phyloP scores from a whole-genome alignment of 2,888 invertebrate species.

The Macrophya annulata region DNA sequence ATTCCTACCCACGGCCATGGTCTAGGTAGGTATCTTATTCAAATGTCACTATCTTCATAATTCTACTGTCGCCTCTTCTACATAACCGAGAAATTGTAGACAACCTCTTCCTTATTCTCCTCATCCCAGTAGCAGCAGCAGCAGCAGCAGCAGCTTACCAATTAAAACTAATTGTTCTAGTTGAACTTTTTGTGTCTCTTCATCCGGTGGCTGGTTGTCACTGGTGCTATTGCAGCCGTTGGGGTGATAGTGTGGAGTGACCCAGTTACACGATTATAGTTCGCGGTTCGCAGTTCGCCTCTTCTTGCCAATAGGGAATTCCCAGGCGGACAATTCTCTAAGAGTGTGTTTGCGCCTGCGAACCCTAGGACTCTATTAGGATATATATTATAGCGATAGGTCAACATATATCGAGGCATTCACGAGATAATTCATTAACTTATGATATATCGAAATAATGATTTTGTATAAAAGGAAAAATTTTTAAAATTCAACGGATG shows the following conservation, averaged over 20 bases:
- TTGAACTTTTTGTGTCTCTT: slow-evolving; percentile 46
- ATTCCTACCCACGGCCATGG: neutral
- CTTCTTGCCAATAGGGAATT: neutral
- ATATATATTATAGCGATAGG: slow-evolving; percentile 22
- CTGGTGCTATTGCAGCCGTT: neutral
- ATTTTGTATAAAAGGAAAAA: too few relatives aligned
- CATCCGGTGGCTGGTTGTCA: slow-evolving; percentile 28
- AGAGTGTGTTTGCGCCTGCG: slow-evolving; percentile 9
- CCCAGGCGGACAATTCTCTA: neutral
- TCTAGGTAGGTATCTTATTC: neutral
- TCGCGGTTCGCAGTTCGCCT: neutral
- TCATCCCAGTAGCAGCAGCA: neutral
- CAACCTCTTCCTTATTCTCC: neutral
- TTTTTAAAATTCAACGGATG: too few relatives aligned
- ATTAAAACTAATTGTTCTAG: slow-evolving; percentile 57
- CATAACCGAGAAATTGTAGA: neutral
- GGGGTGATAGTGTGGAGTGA: slow-evolving; percentile 20
- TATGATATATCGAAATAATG: neutral
- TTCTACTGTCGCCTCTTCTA: neutral
- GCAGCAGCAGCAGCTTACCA: slow-evolving; percentile 23
- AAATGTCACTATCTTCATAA: neutral
- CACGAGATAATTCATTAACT: neutral
- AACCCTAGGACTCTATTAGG: slow-evolving; percentile 11
- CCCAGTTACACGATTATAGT: slow-evolving; percentile 25
- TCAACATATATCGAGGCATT: neutral